These are phyloP conservation scores for Helicolenus hilgendorfi DNA, from an alignment of 2,797 vertebrate genomes.

Conservation along the genomic window DNA sequence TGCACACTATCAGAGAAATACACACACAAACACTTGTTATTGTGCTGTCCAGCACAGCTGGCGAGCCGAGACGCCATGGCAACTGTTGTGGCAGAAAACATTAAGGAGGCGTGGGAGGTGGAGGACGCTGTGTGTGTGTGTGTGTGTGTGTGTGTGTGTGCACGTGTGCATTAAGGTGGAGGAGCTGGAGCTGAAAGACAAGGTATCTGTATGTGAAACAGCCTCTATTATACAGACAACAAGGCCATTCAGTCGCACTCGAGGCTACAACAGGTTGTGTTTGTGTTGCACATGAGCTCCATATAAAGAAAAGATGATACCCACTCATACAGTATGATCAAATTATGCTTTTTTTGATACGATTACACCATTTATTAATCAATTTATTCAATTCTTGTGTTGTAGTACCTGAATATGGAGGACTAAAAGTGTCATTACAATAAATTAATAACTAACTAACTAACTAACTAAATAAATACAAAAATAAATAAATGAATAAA, in stretches of 20 bases:
- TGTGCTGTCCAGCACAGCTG: slow-evolving; percentile 67
- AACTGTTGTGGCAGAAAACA: slow-evolving; percentile 79
- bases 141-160: background rate
- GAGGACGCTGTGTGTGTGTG: slow-evolving; percentile 24
- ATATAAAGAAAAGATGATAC: background rate
- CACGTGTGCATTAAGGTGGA: slow-evolving; percentile 11
- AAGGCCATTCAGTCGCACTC: background rate
- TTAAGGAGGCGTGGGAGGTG: slow-evolving; percentile 70
- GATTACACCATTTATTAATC: background rate
- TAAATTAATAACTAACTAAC: background rate
- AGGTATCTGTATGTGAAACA: background rate
- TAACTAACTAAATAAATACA: no score
- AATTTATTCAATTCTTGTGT: background rate
- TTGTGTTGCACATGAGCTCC: background rate
- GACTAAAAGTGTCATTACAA: background rate
- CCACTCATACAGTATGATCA: background rate
- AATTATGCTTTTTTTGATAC: background rate
- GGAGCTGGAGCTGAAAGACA: slow-evolving; percentile 32
- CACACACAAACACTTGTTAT: slow-evolving; percentile 52
- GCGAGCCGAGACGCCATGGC: slow-evolving; percentile 73
- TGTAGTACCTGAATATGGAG: background rate
- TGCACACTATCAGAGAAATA: slow-evolving; percentile 32
- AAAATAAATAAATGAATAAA: no score
- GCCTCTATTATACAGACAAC: slow-evolving; percentile 30
- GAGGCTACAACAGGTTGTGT: background rate